Conservation (phyloP, 2,888 invertebrate genomes). For the Leptogaster cylindrica region DNA sequence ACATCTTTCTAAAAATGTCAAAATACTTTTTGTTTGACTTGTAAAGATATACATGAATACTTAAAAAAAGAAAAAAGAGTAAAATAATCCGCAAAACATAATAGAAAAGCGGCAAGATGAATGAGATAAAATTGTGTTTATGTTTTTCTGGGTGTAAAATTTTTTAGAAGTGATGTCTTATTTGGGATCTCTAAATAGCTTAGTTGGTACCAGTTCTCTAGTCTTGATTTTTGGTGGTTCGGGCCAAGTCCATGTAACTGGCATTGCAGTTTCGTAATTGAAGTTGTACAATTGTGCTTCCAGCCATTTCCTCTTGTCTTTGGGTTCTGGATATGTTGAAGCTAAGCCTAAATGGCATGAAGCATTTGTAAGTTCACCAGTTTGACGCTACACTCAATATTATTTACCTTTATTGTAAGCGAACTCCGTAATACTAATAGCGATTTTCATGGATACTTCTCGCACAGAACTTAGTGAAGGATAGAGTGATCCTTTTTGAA, state of each 20-base stretch:
- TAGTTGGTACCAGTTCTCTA: constrained; percentile 57
- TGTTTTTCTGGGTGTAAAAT: too few species aligned
- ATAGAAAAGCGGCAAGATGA: too few species aligned
- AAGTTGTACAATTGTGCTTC: constrained; percentile 77
- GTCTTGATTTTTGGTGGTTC: constrained; percentile 59
- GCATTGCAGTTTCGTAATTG: constrained; percentile 80
- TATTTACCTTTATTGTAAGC: constrained; percentile 83
- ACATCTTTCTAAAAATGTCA: not conserved
- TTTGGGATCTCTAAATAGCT: constrained; percentile 52
- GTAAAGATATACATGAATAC: not conserved
- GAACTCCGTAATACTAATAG: constrained; percentile 83
- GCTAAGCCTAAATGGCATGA: constrained; percentile 70
- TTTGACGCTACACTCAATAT: not conserved
- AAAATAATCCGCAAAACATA: too few species aligned
- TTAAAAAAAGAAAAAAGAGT: not conserved
- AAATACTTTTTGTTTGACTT: not conserved
- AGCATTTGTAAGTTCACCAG: not conserved
- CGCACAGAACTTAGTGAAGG: constrained; percentile 85
- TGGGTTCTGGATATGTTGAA: constrained; percentile 85
- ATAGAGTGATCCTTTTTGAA: constrained; percentile 87
- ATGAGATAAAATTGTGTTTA: not conserved
- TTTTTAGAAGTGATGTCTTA: too few species aligned
- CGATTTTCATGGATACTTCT: constrained; percentile 89
- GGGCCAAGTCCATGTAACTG: constrained; percentile 71
- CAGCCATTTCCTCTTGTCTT: constrained; percentile 74